Conservation (phyloP, 2,797 vertebrate species). For the Acrossocheilus fasciatus region DNA sequence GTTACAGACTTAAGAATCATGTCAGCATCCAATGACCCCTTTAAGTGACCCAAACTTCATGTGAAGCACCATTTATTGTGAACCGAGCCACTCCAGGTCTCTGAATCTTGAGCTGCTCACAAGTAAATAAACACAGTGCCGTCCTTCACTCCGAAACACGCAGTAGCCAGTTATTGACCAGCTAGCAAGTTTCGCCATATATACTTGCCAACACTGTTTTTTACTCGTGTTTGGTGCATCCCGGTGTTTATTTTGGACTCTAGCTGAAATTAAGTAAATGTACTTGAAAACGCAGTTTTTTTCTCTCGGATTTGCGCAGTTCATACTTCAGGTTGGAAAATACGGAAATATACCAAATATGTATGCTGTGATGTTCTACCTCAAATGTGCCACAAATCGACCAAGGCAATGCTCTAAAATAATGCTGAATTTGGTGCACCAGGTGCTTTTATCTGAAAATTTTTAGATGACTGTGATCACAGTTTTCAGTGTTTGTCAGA, state of each 20-base stretch:
- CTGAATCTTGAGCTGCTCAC: conserved; percentile 2
- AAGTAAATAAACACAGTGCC: neutral
- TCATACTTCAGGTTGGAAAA: neutral
- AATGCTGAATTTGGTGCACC: neutral
- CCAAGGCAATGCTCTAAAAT: neutral
- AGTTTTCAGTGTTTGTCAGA: conserved; percentile 23
- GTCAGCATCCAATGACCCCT: no score
- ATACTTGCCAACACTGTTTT: neutral
- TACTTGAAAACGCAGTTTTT: neutral
- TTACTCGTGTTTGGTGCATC: neutral
- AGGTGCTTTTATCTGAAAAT: neutral
- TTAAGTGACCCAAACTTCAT: neutral
- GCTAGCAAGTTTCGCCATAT: neutral
- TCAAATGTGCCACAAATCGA: neutral
- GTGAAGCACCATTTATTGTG: neutral
- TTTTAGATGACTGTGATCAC: neutral
- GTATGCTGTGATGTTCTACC: neutral
- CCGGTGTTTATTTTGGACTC: neutral
- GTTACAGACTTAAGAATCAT: no score
- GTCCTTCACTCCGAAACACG: neutral
- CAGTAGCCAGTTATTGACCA: neutral
- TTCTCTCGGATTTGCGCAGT: neutral
- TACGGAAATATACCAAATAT: neutral
- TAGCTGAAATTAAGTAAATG: neutral
- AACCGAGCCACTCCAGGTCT: neutral